Conservation (phyloP, 2,888 invertebrate species). For the Cephus pulcher region DNA sequence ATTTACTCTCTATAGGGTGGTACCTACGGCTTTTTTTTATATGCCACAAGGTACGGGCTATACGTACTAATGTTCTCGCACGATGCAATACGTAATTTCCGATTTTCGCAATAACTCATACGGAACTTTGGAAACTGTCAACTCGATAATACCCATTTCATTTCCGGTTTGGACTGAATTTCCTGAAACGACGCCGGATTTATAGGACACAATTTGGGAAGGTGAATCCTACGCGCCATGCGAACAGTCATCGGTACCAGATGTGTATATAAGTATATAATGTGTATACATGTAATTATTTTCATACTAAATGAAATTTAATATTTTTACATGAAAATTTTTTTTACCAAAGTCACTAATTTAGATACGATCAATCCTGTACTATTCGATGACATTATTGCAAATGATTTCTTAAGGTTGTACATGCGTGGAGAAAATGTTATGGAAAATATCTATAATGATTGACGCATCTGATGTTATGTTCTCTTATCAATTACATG, state of each 20-base stretch:
- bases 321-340: too few relatives aligned
- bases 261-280: background rate
- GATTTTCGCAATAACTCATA: conserved; percentile 27
- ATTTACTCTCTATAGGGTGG: background rate
- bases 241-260: background rate
- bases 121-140: conserved; percentile 23
- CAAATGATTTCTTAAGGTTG: too few relatives aligned
- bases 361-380: too few relatives aligned
- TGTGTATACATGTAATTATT: background rate
- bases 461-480: background rate
- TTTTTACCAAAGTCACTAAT: too few relatives aligned
- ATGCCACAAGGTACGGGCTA: background rate
- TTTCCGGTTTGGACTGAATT: conserved; percentile 26
- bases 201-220: conserved; percentile 17
- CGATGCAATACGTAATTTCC: conserved; percentile 27
- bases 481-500: background rate
- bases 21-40: background rate
- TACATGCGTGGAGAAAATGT: too few relatives aligned
- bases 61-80: background rate
- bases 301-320: too few relatives aligned
- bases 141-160: conserved; percentile 26
- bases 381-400: too few relatives aligned
- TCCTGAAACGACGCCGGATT: conserved; percentile 25
- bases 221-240: background rate
- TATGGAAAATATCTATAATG: too few relatives aligned